Base-by-base conservation (phyloP, 1,140 invertebrate genomes). In the Meloidogyne floridensis region DNA sequence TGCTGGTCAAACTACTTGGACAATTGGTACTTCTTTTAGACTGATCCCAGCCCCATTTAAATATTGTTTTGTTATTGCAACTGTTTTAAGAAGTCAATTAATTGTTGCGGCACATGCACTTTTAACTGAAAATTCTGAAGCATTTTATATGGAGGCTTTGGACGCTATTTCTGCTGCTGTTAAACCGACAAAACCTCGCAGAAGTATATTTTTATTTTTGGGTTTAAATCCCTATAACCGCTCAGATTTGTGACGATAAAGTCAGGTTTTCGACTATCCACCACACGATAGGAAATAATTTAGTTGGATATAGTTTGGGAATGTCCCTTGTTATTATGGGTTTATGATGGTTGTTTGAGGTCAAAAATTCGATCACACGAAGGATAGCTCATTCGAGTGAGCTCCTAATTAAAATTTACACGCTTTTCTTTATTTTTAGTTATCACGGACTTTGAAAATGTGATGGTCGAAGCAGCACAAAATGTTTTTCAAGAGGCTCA, bases 41-140 rank as follows among this genome's bases (percentile, higher is more conserved):
- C n/a, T 7, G 2, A 1, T 15, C 1, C 59, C 59, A 6, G n/a
- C n/a, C 1, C 59, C 59, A 1, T 65, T 65, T 65, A 65, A 65
- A 18, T 15, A 65, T n/a, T 65, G 59, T 6, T 65, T 65, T 65
- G n/a, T 65, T 65, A 18, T 65, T 65, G 59, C 15, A 7, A 15
- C 59, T n/a, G 6, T 65, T n/a, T 65, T 65, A n/a, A 3, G 59
- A n/a, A 65, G n/a, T 15, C 43, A 54, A 54, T 51, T 74, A 54
- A 74, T 74, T 32, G n/a, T 74, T 74, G 72, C 72, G 0, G 72
- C 72, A 32, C 72, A 74, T 20, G 72, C 18, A 0, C 72, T 74
- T 47, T n/a, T 74, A 1, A 15, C 72, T 47, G 72, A 54, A 32
- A 20, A 20, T 47, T 47, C 72, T 74, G 72, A 74, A 32, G 0